Conservation (phyloP, 2,113 vertebrate genomes). For the Psittacara wagleri region DNA sequence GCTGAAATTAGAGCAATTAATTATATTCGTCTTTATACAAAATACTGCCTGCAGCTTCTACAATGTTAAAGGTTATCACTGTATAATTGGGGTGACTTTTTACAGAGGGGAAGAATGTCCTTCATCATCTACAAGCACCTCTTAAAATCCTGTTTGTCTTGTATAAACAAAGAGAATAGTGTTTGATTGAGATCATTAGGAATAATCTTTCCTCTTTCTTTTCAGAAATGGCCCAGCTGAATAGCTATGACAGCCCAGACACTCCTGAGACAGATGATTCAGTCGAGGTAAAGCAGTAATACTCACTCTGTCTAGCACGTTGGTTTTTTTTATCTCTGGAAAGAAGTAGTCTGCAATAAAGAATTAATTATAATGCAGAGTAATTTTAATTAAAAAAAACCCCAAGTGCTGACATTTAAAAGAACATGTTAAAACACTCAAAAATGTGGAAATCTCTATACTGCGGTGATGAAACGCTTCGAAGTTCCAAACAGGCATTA, state of each 20-base stretch:
- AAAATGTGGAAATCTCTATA: neutral
- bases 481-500: neutral
- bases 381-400: conserved; percentile 23
- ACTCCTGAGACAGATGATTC: conserved; percentile 94
- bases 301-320: conserved; percentile 12
- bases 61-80: conserved; percentile 31
- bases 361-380: conserved; percentile 47
- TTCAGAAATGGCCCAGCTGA: conserved; percentile 96
- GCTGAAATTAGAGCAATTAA: conserved; percentile 19
- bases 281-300: conserved; percentile 81
- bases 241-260: conserved; percentile 93
- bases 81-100: conserved; percentile 34
- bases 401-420: neutral
- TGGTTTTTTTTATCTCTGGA: neutral
- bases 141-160: conserved; percentile 37
- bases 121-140: neutral
- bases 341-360: conserved; percentile 31
- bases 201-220: conserved; percentile 55
- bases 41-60: neutral
- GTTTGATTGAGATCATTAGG: conserved; percentile 60
- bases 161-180: conserved; percentile 53
- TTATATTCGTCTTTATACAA: conserved; percentile 2
- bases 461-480: neutral
- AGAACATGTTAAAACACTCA: neutral
- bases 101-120: neutral